Evolutionary conservation across 1,140 invertebrate species (phyloP), one percentile per base, ranked within the genome.

Genomic region (Andrena cerasifolii): DNA sequence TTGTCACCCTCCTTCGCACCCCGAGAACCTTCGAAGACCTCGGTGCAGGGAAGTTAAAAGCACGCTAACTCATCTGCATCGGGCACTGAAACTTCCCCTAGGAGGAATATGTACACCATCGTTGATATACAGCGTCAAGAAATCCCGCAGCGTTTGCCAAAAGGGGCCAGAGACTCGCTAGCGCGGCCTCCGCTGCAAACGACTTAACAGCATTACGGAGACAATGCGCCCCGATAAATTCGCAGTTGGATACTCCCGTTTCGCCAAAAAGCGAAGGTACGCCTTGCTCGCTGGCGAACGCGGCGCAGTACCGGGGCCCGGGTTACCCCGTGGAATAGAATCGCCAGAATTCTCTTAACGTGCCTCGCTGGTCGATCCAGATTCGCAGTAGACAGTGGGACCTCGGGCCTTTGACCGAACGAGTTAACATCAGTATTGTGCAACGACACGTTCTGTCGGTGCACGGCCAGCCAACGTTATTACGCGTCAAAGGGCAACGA

Each of bases 401-500:
- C 18, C 5, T 21, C 43, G 14, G n/a, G 14, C 4, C 24, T 65
- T 65, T 51, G 45, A 58, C 56, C 58, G 33, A 59, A 43, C 51
- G 51, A 63, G 56, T 63, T 77, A 77, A 65, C 75, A 31, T 10
- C 28, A 21, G 45, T 21, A 54, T 31, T 45, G 58, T 49, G 45
- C 62, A 36, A n/a, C 51, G 67, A 78, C 68, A 62, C 59, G 26
- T 74, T 58, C 79, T 62, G 58, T 58, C 58, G 51, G 16, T 26
- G 72, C 62, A 45, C 56, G 36, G 49, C 49, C 28, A 49, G 67
- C 40, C 56, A 66, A 70, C 51, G 79, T 82, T 82, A 82, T 81
- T 78, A 71, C 80, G 54, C 66, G 79, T 66, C 71, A 77, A 83
- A 74, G 71, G 61, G 49, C 61, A 65, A 54, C 59, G 14, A 53